phyloP scores from a whole-genome alignment of 2,113 vertebrate genomes.

The Caracal caracal region DNA sequence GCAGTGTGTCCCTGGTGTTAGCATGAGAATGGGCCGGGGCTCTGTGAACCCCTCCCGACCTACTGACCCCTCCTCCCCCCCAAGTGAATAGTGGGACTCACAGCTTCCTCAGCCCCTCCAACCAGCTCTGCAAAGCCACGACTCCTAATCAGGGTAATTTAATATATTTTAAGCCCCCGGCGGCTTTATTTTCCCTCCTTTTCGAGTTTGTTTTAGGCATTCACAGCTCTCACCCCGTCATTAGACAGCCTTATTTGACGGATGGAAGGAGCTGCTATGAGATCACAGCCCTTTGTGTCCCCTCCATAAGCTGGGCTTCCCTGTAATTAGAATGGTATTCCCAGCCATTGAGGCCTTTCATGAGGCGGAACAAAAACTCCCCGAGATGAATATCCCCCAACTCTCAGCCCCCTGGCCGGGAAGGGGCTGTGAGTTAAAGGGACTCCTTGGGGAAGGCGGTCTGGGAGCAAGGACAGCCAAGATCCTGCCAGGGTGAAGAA shows the following conservation, averaged over 20 bases:
- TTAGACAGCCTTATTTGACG: constrained; percentile 90
- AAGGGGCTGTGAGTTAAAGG: constrained; percentile 79
- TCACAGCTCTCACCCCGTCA: constrained; percentile 92
- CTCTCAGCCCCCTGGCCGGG: constrained; percentile 81
- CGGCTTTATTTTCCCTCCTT: constrained; percentile 93
- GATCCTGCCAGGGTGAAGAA: background rate
- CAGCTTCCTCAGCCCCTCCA: constrained; percentile 92
- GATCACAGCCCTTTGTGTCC: constrained; percentile 90
- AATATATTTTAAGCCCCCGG: constrained; percentile 97
- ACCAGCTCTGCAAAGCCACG: constrained; percentile 93
- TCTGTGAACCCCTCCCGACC: constrained; percentile 96
- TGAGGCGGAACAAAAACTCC: constrained; percentile 85
- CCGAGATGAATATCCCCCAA: constrained; percentile 84
- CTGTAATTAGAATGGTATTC: constrained; percentile 91
- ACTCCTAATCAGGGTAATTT: constrained; percentile 99
- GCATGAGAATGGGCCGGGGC: constrained; percentile 97
- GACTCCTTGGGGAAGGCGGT: constrained; percentile 52
- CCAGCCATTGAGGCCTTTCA: constrained; percentile 91
- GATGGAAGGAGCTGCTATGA: constrained; percentile 90
- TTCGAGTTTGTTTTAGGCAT: constrained; percentile 97
- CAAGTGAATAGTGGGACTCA: constrained; percentile 94
- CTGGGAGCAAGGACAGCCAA: constrained; percentile 5
- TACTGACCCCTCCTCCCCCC: constrained; percentile 93
- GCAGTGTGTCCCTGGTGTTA: constrained; percentile 92
- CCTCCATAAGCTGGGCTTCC: constrained; percentile 89